These are phyloP conservation scores for Cisticola juncidis DNA, from an alignment of 2,113 vertebrate genomes.

Conservation along the genomic window DNA sequence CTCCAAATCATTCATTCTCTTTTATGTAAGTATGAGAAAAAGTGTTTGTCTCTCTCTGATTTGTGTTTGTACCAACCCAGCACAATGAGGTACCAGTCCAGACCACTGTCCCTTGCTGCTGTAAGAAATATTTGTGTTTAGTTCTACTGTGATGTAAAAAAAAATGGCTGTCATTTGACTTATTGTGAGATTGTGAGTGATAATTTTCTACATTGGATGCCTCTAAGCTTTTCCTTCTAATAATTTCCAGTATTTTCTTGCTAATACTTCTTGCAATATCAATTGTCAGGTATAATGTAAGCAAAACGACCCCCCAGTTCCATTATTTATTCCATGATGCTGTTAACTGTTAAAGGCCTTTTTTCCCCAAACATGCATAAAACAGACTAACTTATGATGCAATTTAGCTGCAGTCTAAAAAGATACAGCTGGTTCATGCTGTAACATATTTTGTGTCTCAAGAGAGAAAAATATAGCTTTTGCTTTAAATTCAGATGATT, in stretches of 20 bases:
- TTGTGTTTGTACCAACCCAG: neutral
- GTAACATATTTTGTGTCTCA: neutral
- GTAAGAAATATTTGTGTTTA: neutral
- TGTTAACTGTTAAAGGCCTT: neutral
- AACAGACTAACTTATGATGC: neutral
- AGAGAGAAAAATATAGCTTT: neutral
- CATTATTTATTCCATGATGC: neutral
- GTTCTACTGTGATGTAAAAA: neutral
- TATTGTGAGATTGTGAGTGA: neutral
- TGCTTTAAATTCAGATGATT: conserved; percentile 25
- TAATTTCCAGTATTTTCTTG: neutral
- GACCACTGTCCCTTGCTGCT: neutral
- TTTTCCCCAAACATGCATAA: conserved; percentile 1
- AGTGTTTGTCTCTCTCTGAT: neutral
- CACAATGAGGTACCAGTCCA: neutral
- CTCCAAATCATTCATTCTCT: neutral
- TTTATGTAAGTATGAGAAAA: neutral
- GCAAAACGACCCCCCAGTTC: neutral
- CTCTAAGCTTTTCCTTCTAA: neutral
- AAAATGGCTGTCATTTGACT: neutral
- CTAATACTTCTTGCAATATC: neutral
- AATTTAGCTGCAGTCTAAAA: neutral
- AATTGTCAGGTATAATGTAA: neutral
- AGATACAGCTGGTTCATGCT: neutral
- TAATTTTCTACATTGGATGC: neutral